phyloP scores from a whole-genome alignment of 2,888 invertebrate genomes.

The Blomia tropicalis region DNA sequence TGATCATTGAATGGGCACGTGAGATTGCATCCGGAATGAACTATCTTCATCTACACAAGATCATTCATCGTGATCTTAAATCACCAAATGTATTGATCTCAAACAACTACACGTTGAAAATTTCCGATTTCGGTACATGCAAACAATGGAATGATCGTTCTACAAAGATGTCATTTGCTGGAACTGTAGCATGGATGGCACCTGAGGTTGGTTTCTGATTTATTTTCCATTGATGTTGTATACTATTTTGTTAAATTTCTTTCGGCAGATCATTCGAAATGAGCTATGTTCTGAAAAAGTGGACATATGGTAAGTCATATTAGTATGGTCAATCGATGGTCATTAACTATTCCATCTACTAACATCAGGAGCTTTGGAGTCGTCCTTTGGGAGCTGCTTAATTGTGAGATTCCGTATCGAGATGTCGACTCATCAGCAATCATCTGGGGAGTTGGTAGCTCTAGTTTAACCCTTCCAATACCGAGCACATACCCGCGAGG shows the following conservation, averaged over 20 bases:
- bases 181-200: slow-evolving; percentile 80
- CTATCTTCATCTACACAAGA: slow-evolving; percentile 85
- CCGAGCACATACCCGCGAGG: slow-evolving; percentile 52
- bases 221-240: not conserved
- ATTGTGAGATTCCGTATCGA: slow-evolving; percentile 79
- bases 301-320: slow-evolving; percentile 74
- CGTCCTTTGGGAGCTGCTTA: slow-evolving; percentile 91
- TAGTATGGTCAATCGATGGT: not conserved
- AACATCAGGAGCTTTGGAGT: slow-evolving; percentile 63
- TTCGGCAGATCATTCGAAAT: slow-evolving; percentile 51
- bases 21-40: slow-evolving; percentile 93
- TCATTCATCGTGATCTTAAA: slow-evolving; percentile 94
- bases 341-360: not conserved
- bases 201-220: slow-evolving; percentile 55
- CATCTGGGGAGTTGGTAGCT: slow-evolving; percentile 93
- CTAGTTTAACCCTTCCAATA: slow-evolving; percentile 75
- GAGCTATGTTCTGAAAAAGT: slow-evolving; percentile 94
- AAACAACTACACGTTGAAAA: slow-evolving; percentile 65
- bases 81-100: slow-evolving; percentile 83
- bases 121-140: slow-evolving; percentile 93
- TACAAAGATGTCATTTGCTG: slow-evolving; percentile 87
- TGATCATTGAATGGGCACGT: slow-evolving; percentile 78
- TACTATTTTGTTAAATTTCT: not conserved
- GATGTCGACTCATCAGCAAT: slow-evolving; percentile 90
- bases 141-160: slow-evolving; percentile 86